Evolutionary conservation across 2,797 vertebrate species (phyloP).

Genomic region (Acestrorhynchus altus): DNA sequence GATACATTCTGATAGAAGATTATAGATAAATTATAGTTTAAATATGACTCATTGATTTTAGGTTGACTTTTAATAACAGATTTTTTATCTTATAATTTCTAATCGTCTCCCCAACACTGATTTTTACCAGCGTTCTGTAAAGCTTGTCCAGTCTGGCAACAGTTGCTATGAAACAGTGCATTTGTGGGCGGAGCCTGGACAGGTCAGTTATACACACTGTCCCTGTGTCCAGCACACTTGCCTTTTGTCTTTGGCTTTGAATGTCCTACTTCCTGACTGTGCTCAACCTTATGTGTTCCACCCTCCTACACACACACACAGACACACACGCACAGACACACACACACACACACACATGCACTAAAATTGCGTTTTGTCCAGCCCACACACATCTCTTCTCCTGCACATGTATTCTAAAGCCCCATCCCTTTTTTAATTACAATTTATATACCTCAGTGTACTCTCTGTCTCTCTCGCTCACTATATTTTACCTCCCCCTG

Average conservation of each 20-base stretch:
- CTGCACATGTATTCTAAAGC: slow-evolving; percentile 46
- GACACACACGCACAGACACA: too few species aligned
- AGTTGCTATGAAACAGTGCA: not conserved
- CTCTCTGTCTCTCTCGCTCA: slow-evolving; percentile 31
- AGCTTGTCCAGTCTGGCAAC: not conserved
- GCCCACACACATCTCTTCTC: slow-evolving; percentile 27
- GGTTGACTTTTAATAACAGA: too few species aligned
- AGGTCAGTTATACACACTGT: slow-evolving; percentile 21
- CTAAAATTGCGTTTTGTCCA: slow-evolving; percentile 18
- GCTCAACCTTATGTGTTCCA: not conserved
- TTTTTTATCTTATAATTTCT: too few species aligned
- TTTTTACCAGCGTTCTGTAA: not conserved
- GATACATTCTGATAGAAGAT: too few species aligned
- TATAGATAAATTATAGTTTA: too few species aligned
- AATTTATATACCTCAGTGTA: slow-evolving; percentile 69
- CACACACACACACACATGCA: too few species aligned
- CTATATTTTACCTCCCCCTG: slow-evolving; percentile 44
- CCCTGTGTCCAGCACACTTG: slow-evolving; percentile 37
- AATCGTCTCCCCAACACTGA: not conserved
- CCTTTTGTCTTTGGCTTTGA: slow-evolving; percentile 20
- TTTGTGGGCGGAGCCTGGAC: not conserved
- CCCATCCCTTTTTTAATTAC: slow-evolving; percentile 50
- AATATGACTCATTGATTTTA: too few species aligned
- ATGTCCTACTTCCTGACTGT: slow-evolving; percentile 17
- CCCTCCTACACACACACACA: not conserved